Conservation (phyloP, 2,888 invertebrate species). For the Cryptophagus acutangulus region DNA sequence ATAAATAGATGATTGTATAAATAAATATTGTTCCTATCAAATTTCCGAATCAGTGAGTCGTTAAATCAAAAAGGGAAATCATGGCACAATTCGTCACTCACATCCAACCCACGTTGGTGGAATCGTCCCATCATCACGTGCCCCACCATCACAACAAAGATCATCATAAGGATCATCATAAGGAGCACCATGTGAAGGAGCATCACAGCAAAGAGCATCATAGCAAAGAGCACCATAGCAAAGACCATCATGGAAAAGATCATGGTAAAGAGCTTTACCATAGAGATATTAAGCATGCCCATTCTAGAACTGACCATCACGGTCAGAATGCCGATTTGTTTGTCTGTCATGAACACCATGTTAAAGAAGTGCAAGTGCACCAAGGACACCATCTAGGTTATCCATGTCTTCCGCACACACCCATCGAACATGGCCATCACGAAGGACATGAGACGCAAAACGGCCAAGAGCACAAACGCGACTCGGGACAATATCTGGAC, state of each 20-base stretch:
- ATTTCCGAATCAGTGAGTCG: too few relatives aligned
- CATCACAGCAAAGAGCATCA: constrained; percentile 28
- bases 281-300: constrained; percentile 11
- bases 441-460: constrained; percentile 27
- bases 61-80: constrained; percentile 5
- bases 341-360: neutral
- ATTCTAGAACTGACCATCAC: too few relatives aligned
- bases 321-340: constrained; percentile 11
- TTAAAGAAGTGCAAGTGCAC: constrained; percentile 12
- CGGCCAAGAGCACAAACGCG: constrained; percentile 25
- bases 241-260: constrained; percentile 24
- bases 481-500: constrained; percentile 42
- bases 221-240: constrained; percentile 22
- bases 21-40: too few relatives aligned
- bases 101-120: constrained; percentile 56
- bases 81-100: constrained; percentile 60
- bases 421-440: constrained; percentile 29
- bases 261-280: constrained; percentile 10
- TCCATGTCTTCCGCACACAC: constrained; percentile 38
- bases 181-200: constrained; percentile 28
- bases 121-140: constrained; percentile 55
- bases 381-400: constrained; percentile 34
- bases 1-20: too few relatives aligned
- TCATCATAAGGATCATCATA: constrained; percentile 35
- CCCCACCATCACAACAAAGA: constrained; percentile 48